Conservation (phyloP, 2,113 vertebrate species). For the Oncorhynchus tshawytscha region DNA sequence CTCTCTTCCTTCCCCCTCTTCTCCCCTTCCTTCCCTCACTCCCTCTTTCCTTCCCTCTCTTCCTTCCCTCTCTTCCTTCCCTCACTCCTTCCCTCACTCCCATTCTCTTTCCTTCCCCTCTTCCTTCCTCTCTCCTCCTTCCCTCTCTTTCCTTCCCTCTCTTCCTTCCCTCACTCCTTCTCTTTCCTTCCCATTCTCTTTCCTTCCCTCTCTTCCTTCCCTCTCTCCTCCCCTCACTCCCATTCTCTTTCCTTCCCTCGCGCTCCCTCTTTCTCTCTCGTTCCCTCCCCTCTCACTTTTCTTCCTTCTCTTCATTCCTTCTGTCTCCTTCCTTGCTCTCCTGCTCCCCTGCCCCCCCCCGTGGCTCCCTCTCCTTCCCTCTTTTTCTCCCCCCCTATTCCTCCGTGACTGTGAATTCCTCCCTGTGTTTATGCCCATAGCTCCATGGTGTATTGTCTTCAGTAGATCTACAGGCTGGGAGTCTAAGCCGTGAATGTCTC, state of each 20-base stretch:
- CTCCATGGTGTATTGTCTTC: not conserved
- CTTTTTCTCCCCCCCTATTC: too few species aligned
- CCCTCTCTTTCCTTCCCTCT: too few species aligned
- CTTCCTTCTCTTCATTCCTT: slow-evolving; percentile 11
- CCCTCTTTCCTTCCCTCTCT: too few species aligned
- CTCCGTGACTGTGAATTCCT: too few species aligned
- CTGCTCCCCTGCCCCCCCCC: slow-evolving; percentile 27
- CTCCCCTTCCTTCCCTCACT: not conserved
- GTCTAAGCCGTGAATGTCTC: too few species aligned
- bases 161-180: too few species aligned
- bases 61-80: too few species aligned
- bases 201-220: not conserved
- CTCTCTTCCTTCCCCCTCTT: not conserved
- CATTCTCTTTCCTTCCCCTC: not conserved
- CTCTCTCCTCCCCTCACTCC: not conserved
- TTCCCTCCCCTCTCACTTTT: slow-evolving; percentile 10
- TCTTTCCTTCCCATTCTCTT: not conserved
- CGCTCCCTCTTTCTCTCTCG: not conserved
- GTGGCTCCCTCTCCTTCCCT: not conserved
- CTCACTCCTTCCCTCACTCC: too few species aligned
- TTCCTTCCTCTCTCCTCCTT: too few species aligned
- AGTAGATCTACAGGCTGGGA: too few species aligned
- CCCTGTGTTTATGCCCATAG: not conserved
- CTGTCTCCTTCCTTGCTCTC: slow-evolving; percentile 33
- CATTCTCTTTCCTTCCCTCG: not conserved